Evolutionary conservation across 2,888 invertebrate genomes (phyloP).

Genomic region (Tribolium freemani): DNA sequence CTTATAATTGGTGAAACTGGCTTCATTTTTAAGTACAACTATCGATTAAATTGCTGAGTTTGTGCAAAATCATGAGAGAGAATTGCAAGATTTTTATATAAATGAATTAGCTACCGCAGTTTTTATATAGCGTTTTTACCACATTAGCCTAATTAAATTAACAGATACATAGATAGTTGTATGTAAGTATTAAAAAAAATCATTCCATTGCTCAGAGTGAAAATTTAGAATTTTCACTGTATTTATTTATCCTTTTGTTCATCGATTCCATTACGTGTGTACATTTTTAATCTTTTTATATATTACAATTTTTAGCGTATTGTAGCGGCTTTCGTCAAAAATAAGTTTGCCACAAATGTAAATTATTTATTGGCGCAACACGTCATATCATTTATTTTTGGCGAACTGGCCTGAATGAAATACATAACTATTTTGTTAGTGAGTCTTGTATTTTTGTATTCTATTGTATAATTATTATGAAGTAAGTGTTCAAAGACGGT

Average conservation of each 20-base stretch:
- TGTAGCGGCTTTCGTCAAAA: slow-evolving; percentile 9
- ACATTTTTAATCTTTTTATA: slow-evolving; percentile 33
- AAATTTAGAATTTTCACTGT: slow-evolving; percentile 31
- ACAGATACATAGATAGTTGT: slow-evolving; percentile 1
- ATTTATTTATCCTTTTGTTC: slow-evolving; percentile 36
- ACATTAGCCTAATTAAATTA: slow-evolving; percentile 29
- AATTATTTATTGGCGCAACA: not conserved
- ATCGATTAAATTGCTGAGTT: slow-evolving; percentile 35
- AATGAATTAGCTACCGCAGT: slow-evolving; percentile 25
- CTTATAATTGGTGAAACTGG: not conserved
- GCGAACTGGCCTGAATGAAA: not conserved
- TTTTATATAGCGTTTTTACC: slow-evolving; percentile 45
- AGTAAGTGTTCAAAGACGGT: slow-evolving; percentile 38
- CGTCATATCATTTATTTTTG: slow-evolving; percentile 1
- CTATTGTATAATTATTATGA: slow-evolving; percentile 37
- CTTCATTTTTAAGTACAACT: slow-evolving; percentile 1
- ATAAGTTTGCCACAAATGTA: not conserved
- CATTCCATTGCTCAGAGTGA: slow-evolving; percentile 46
- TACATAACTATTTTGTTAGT: slow-evolving; percentile 25
- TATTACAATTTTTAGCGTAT: slow-evolving; percentile 11
- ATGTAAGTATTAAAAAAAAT: slow-evolving; percentile 28
- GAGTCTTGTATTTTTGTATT: slow-evolving; percentile 39
- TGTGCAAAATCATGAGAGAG: slow-evolving; percentile 24
- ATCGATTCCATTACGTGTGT: slow-evolving; percentile 11
- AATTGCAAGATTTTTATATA: slow-evolving; percentile 37